Base-by-base conservation (phyloP, 2,888 invertebrate genomes). In the Drosophila buzzatii region DNA sequence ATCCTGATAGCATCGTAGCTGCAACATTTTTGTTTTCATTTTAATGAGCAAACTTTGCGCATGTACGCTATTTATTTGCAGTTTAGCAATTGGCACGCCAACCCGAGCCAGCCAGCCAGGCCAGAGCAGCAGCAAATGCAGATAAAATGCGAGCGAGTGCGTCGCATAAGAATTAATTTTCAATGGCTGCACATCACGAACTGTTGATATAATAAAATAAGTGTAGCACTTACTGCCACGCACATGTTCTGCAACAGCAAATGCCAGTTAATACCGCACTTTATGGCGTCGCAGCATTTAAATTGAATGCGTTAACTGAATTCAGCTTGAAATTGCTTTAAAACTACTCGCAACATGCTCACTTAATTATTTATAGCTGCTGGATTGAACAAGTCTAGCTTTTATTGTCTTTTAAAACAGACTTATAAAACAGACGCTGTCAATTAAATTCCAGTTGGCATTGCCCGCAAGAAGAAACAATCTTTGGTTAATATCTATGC, bases 1-100 rank as follows among this genome's bases (percentile, higher is more conserved):
- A 55, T 49, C 47, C 35, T 12, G 16, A 37, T 16, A 53, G 4
- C n/a, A n/a, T 45, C 37, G 44, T 37, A 37, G 37, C n/a, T 20
- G 51, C 57, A 55, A 16, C n/a, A 27, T 41, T 55, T 73, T 70
- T 66, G 69, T 58, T 79, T 64, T 66, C 81, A 76, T 88, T 90
- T 85, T 85, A 85, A 85, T 85, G 85, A 85, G 85, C 85, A 90
- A 85, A 85, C 70, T 85, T 85, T 85, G 63, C 44, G 63, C 66
- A 56, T 65, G 60, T 65, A 35, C 70, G 75, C 64, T 81, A 82
- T 85, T 88, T 87, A 71, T 85, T 82, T 80, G 73, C 76, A 73
- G 74, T 80, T 85, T 82, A 68, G 68, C 59, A 80, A 76, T 67
- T 71, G 72, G 76, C 76, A 73, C 77, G 71, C 72, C 57, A 39